These are phyloP conservation scores for Ceratotherium simum DNA, from an alignment of 2,113 vertebrate species.

Conservation along the genomic window DNA sequence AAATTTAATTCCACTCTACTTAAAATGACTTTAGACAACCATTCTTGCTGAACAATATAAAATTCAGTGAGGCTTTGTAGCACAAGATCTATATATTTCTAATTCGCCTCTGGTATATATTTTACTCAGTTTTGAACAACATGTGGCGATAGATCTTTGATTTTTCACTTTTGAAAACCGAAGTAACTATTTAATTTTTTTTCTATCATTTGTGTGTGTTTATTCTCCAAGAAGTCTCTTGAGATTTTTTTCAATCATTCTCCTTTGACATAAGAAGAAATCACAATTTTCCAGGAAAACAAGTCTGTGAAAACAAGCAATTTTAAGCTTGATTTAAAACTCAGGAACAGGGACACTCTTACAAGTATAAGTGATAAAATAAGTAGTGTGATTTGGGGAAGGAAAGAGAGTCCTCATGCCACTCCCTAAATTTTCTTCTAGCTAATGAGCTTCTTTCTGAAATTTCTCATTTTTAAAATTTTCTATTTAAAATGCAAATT, in stretches of 20 bases:
- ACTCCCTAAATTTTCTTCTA: not conserved
- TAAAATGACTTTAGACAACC: slow-evolving; percentile 17
- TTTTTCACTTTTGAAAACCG: slow-evolving; percentile 38
- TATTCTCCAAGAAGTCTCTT: not conserved
- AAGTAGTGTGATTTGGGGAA: not conserved
- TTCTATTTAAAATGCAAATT: slow-evolving; percentile 63
- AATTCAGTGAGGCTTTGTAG: not conserved
- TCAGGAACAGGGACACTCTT: not conserved
- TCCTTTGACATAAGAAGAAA: not conserved
- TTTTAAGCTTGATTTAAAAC: slow-evolving; percentile 29
- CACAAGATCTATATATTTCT: not conserved
- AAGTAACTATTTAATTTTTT: not conserved
- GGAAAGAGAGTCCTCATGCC: not conserved
- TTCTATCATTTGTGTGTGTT: not conserved
- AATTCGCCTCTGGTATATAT: not conserved
- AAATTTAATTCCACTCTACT: slow-evolving; percentile 26
- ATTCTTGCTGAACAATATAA: not conserved
- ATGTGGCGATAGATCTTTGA: not conserved
- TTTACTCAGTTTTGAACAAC: slow-evolving; percentile 38
- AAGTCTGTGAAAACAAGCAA: slow-evolving; percentile 1
- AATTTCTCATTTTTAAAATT: not conserved
- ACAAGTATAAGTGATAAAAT: not conserved
- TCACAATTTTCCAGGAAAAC: slow-evolving; percentile 24
- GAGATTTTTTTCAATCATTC: slow-evolving; percentile 11
- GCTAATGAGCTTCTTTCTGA: not conserved